Conservation (phyloP, 2,113 vertebrate species). For the Equus przewalskii region DNA sequence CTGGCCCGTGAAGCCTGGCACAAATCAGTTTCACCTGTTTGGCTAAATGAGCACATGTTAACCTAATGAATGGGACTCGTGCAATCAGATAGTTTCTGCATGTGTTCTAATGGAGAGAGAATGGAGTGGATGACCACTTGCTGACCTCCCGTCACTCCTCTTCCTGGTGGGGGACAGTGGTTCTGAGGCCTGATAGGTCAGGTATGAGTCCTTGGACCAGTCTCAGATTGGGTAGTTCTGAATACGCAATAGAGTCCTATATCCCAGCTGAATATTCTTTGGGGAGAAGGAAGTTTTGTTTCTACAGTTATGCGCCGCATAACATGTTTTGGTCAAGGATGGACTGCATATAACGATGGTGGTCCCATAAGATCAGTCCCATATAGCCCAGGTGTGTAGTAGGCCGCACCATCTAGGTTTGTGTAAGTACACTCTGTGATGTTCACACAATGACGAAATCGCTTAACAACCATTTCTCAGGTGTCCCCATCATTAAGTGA, state of each 20-base stretch:
- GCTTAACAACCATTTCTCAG: too few species aligned
- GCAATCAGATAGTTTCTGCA: conserved; percentile 88
- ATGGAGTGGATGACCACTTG: conserved; percentile 82
- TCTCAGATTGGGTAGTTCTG: not conserved
- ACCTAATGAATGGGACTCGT: conserved; percentile 91
- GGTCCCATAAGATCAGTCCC: too few species aligned
- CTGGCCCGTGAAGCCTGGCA: conserved; percentile 89
- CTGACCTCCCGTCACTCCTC: conserved; percentile 87
- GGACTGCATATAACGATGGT: too few species aligned
- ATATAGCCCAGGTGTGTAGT: too few species aligned
- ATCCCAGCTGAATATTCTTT: not conserved
- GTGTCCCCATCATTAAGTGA: too few species aligned
- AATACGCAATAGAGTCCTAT: not conserved
- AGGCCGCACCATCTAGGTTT: too few species aligned
- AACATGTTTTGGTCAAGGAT: too few species aligned
- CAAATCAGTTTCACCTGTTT: conserved; percentile 97
- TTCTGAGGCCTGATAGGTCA: conserved; percentile 54
- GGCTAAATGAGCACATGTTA: conserved; percentile 90
- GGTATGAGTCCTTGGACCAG: not conserved
- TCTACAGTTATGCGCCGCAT: not conserved
- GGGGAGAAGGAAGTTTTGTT: not conserved
- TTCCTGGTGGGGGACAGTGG: conserved; percentile 81
- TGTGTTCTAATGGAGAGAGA: conserved; percentile 86
- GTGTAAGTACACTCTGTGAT: too few species aligned
- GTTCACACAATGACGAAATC: too few species aligned